These are phyloP conservation scores for Nycticorax nycticorax DNA, from an alignment of 2,113 vertebrate species.

Conservation along the genomic window DNA sequence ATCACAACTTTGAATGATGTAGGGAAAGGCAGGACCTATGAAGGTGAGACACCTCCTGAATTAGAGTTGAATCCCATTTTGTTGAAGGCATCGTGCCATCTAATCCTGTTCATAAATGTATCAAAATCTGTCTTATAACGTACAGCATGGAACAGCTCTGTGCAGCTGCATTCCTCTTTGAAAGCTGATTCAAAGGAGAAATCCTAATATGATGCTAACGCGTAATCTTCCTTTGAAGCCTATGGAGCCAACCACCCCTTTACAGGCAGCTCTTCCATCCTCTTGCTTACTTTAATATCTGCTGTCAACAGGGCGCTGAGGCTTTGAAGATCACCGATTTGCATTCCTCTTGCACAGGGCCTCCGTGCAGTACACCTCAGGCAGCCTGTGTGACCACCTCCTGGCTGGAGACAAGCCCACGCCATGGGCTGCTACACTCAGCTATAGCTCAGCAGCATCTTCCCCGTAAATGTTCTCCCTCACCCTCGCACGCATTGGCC, in stretches of 20 bases:
- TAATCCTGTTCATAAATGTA: background rate
- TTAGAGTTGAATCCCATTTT: background rate
- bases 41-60: background rate
- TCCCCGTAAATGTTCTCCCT: background rate
- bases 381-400: background rate
- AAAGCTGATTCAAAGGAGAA: constrained; percentile 1
- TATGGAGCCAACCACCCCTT: background rate
- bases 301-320: background rate
- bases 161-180: background rate
- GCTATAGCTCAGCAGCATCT: background rate
- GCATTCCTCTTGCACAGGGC: background rate
- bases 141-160: background rate
- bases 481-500: rapidly evolving
- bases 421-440: rapidly evolving
- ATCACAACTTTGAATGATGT: background rate
- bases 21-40: background rate
- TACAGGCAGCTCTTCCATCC: background rate
- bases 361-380: background rate
- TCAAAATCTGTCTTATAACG: background rate
- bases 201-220: background rate
- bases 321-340: background rate
- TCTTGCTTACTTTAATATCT: background rate
- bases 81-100: background rate
- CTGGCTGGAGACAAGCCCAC: rapidly evolving
- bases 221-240: background rate